phyloP scores from a whole-genome alignment of 2,888 invertebrate genomes.

The Heliconius cydno region DNA sequence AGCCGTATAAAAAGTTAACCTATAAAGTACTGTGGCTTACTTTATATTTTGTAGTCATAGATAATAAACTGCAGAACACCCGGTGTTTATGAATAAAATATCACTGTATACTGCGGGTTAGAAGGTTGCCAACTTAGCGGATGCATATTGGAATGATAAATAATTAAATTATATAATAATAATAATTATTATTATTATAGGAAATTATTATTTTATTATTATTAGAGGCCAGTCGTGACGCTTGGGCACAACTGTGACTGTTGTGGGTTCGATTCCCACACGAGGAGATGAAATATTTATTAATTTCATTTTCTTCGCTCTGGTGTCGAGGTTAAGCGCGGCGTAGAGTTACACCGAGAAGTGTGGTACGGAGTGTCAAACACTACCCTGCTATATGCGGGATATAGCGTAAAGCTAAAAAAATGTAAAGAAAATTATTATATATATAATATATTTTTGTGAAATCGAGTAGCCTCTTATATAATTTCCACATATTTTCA shows the following conservation, averaged over 20 bases:
- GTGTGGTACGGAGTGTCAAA: too few species aligned
- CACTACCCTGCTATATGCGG: too few species aligned
- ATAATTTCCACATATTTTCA: slow-evolving; percentile 1
- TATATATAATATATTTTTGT: neutral
- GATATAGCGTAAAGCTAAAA: neutral
- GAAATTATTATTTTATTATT: neutral
- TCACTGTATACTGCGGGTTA: slow-evolving; percentile 54
- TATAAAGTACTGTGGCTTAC: slow-evolving; percentile 36
- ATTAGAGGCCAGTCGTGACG: too few species aligned
- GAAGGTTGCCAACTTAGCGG: slow-evolving; percentile 46
- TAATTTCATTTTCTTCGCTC: too few species aligned
- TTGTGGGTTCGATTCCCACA: neutral
- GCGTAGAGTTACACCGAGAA: too few species aligned
- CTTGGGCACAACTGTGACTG: neutral
- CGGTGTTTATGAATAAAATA: slow-evolving; percentile 70
- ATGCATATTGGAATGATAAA: slow-evolving; percentile 12
- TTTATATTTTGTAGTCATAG: slow-evolving; percentile 52
- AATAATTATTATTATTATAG: neutral
- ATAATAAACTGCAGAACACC: slow-evolving; percentile 59
- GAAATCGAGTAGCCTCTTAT: neutral
- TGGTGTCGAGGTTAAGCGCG: too few species aligned
- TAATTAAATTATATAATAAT: too few species aligned
- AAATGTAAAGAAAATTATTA: neutral
- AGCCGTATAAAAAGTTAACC: slow-evolving; percentile 38
- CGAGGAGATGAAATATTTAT: neutral